These are phyloP conservation scores for Nymphicus hollandicus DNA, from an alignment of 2,113 vertebrate species.

Conservation along the genomic window DNA sequence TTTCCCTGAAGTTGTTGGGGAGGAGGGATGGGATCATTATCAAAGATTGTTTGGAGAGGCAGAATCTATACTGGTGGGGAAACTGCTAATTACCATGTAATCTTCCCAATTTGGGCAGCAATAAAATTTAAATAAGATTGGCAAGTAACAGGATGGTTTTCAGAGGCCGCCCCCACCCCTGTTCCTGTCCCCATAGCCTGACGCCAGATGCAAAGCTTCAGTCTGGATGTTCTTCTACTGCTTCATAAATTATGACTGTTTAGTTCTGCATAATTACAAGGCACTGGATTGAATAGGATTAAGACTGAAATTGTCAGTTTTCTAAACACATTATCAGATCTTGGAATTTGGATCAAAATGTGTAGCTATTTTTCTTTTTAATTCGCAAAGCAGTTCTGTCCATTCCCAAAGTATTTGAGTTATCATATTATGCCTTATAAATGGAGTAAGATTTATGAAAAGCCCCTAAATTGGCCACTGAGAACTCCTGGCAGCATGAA, in stretches of 20 bases:
- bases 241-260: conserved; percentile 39
- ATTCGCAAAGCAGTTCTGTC: background rate
- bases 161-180: background rate
- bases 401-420: background rate
- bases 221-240: conserved; percentile 7
- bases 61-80: conserved; percentile 72
- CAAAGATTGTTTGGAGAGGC: conserved; percentile 73
- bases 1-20: conserved; percentile 70
- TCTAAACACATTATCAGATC: conserved; percentile 6
- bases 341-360: background rate
- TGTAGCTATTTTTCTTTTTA: background rate
- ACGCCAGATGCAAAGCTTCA: conserved; percentile 12
- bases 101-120: conserved; percentile 74
- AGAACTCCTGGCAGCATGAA: background rate
- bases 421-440: background rate
- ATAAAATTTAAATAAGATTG: conserved; percentile 77
- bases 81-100: conserved; percentile 75
- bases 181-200: background rate
- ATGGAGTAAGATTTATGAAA: background rate
- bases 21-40: conserved; percentile 70
- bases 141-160: conserved; percentile 50
- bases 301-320: conserved; percentile 42
- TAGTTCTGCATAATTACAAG: conserved; percentile 38
- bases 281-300: conserved; percentile 13
- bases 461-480: background rate